phyloP scores from a whole-genome alignment of 2,797 vertebrate genomes.

The Alectoris magna region DNA sequence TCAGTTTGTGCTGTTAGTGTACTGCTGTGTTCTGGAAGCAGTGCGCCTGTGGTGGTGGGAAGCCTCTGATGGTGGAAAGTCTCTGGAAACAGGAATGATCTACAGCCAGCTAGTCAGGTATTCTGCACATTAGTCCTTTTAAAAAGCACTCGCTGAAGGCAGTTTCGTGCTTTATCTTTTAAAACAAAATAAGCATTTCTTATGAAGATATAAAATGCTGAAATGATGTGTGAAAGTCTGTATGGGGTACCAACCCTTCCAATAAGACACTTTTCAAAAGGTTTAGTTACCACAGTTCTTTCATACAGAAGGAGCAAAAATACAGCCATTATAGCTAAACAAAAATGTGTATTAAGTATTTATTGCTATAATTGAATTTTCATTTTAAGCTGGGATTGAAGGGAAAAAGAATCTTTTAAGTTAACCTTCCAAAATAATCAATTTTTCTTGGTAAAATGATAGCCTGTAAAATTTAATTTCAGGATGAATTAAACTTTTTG shows the following conservation, averaged over 20 bases:
- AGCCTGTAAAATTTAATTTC: conserved; percentile 59
- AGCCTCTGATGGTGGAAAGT: not conserved
- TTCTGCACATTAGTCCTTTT: not conserved
- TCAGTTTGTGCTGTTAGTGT: not conserved
- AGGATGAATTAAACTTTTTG: conserved; percentile 43
- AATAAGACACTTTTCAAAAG: conserved; percentile 20
- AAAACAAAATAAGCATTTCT: not conserved
- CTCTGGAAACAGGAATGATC: not conserved
- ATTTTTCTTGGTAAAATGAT: conserved; percentile 26
- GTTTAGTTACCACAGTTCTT: not conserved
- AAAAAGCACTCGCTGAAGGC: not conserved
- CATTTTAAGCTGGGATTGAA: conserved; percentile 19
- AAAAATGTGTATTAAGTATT: conserved; percentile 48
- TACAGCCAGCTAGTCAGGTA: not conserved
- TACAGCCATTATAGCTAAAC: conserved; percentile 1
- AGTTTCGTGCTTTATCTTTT: not conserved
- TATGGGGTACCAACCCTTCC: not conserved
- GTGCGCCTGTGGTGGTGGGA: not conserved
- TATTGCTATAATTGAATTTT: conserved; percentile 45
- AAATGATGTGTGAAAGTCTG: not conserved
- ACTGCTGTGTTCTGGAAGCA: not conserved
- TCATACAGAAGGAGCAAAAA: not conserved
- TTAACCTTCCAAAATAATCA: conserved; percentile 36
- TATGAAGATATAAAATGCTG: not conserved
- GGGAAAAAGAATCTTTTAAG: conserved; percentile 1